Evolutionary conservation across 2,113 vertebrate species (phyloP).

Genomic region (Lepus americanus): DNA sequence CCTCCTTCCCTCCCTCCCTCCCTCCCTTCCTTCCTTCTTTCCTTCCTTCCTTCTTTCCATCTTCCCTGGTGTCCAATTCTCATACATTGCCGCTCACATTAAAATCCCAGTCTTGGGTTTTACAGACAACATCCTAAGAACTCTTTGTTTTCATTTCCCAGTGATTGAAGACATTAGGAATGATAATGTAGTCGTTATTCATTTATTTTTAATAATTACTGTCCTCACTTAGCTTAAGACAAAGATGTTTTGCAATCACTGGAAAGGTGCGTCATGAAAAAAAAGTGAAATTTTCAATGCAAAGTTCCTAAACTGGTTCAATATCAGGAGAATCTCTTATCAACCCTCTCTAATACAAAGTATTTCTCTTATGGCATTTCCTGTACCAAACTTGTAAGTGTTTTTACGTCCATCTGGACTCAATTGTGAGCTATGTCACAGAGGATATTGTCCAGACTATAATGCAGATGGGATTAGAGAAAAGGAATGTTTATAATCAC

Average conservation of each 20-base stretch:
- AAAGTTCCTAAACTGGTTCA: constrained; percentile 64
- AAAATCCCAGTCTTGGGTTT: constrained; percentile 20
- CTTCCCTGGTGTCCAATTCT: not conserved
- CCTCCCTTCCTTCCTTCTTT: no score
- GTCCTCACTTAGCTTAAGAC: not conserved
- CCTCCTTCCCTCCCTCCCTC: no score
- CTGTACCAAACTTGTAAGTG: constrained; percentile 65
- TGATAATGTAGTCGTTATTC: constrained; percentile 19
- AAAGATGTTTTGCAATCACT: constrained; percentile 14
- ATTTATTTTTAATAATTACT: constrained; percentile 42
- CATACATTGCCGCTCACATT: constrained; percentile 28
- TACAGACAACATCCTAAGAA: constrained; percentile 5
- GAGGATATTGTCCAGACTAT: constrained; percentile 72
- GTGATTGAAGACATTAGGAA: constrained; percentile 5
- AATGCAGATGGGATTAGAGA: constrained; percentile 77
- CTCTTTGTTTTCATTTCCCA: not conserved
- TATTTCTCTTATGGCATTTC: constrained; percentile 72
- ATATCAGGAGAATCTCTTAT: constrained; percentile 50
- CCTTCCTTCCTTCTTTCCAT: no score
- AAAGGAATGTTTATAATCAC: constrained; percentile 76
- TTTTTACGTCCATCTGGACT: constrained; percentile 76
- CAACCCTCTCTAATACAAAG: constrained; percentile 32
- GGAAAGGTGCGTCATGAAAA: constrained; percentile 39
- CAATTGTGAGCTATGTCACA: constrained; percentile 78
- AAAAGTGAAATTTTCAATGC: constrained; percentile 63